phyloP scores from a whole-genome alignment of 2,113 vertebrate genomes.

The Anser cygnoides region DNA sequence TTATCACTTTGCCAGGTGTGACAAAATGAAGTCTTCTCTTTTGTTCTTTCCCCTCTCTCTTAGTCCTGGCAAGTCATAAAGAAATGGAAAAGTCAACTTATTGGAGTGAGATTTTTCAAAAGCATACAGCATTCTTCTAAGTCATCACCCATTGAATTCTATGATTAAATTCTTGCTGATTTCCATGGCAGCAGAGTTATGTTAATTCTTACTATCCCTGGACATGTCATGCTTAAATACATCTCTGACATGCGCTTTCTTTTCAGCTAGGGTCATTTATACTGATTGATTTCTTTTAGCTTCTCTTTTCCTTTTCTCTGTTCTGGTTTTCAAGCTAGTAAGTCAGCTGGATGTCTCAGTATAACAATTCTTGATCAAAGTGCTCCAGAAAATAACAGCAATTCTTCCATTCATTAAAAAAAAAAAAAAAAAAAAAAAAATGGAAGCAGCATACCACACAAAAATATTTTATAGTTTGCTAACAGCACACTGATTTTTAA shows the following conservation, averaged over 20 bases:
- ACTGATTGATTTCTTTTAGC: background rate
- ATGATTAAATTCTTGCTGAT: constrained; percentile 23
- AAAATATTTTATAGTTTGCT: background rate
- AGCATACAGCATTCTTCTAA: background rate
- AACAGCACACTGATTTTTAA: constrained; percentile 19
- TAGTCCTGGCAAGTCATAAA: background rate
- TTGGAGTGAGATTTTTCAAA: background rate
- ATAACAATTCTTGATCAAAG: background rate
- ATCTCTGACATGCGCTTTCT: background rate
- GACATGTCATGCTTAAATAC: background rate
- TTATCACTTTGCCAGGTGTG: background rate
- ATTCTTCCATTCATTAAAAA: background rate
- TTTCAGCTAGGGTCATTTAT: constrained; percentile 6
- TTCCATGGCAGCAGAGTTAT: constrained; percentile 12
- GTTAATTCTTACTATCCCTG: constrained; percentile 29
- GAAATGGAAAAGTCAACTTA: background rate
- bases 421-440: background rate
- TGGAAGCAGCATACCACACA: background rate
- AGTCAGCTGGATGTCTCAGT: background rate
- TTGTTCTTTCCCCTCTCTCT: background rate
- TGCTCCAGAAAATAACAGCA: background rate
- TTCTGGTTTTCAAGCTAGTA: background rate
- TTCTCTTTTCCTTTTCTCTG: background rate
- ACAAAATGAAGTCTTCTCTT: background rate
- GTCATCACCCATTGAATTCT: background rate